Conservation (phyloP, 2,797 vertebrate genomes). For the Acropternis orthonyx region DNA sequence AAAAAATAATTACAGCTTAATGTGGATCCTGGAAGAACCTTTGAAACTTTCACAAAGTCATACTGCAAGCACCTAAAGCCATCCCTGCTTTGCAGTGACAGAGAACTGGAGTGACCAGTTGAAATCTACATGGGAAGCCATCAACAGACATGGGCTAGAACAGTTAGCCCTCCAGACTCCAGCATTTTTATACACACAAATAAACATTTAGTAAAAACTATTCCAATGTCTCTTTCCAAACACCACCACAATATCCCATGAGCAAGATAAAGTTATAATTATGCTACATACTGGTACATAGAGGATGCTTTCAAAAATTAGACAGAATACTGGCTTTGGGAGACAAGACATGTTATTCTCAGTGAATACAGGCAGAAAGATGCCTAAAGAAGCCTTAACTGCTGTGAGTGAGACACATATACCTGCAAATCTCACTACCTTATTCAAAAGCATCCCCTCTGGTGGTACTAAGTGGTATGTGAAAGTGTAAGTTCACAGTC, state of each 20-base stretch:
- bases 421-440: background rate
- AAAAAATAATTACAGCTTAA: background rate
- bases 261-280: background rate
- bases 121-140: background rate
- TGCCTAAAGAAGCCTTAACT: background rate
- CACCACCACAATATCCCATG: background rate
- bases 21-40: background rate
- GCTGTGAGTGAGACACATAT: background rate
- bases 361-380: background rate
- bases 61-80: background rate
- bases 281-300: background rate
- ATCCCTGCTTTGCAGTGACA: background rate
- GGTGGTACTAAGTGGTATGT: constrained; percentile 49
- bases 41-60: background rate
- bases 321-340: background rate
- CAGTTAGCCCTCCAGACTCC: background rate
- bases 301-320: background rate
- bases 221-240: background rate
- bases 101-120: background rate
- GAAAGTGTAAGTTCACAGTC: constrained; percentile 37
- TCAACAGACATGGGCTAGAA: rapidly evolving
- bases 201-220: background rate
- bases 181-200: background rate
- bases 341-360: background rate
- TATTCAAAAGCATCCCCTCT: constrained; percentile 50